phyloP scores from a whole-genome alignment of 2,113 vertebrate genomes.

The Emydura subglobosa region DNA sequence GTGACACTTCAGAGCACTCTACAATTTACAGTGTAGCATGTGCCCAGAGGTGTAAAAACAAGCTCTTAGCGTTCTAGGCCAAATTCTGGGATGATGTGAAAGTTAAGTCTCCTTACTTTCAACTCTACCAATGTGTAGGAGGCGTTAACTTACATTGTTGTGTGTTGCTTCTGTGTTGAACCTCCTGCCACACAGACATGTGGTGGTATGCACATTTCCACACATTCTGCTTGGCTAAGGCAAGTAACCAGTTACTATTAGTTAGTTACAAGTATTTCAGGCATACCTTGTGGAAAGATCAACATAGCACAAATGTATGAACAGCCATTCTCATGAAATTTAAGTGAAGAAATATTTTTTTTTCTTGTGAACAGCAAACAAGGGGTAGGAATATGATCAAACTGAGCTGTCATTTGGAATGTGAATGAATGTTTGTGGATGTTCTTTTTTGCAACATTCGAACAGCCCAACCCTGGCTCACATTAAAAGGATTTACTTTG shows the following conservation, averaged over 20 bases:
- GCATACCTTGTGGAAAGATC: neutral
- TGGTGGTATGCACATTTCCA: neutral
- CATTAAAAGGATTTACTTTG: conserved; percentile 31
- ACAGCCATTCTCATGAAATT: neutral
- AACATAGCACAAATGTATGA: neutral
- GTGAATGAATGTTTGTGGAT: neutral
- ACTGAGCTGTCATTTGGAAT: neutral
- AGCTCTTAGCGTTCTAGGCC: neutral
- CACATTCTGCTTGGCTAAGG: neutral
- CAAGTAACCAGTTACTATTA: neutral
- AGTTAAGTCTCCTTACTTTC: neutral
- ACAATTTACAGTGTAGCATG: neutral
- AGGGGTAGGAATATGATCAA: neutral
- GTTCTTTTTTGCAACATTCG: conserved; percentile 1
- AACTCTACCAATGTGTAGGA: neutral
- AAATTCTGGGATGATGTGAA: neutral
- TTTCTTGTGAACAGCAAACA: neutral
- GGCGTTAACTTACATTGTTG: neutral
- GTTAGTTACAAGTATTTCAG: neutral
- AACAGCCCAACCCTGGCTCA: neutral
- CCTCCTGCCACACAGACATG: neutral
- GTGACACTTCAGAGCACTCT: neutral
- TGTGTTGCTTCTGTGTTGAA: neutral
- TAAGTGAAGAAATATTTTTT: conserved; percentile 3
- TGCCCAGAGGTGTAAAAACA: neutral